These are phyloP conservation scores for Bryconaethiops microstoma DNA, from an alignment of 2,797 vertebrate genomes.

Conservation along the genomic window DNA sequence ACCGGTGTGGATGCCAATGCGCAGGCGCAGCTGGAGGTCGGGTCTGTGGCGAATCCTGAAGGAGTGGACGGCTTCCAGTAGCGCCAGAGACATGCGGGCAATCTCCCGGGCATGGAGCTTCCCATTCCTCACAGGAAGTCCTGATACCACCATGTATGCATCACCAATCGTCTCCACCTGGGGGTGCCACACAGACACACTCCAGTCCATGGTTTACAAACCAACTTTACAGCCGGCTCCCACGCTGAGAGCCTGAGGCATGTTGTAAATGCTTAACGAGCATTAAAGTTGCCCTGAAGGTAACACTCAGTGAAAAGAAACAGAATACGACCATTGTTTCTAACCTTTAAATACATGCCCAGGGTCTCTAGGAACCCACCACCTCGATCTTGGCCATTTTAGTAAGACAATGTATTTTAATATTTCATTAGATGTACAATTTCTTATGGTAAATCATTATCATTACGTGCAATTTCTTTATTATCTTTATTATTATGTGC, in stretches of 20 bases:
- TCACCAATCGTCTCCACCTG: slow-evolving; percentile 92
- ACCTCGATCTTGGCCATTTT: too few species aligned
- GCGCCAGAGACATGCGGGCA: slow-evolving; percentile 86
- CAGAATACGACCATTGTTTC: background rate
- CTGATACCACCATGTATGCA: slow-evolving; percentile 93
- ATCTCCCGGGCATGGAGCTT: slow-evolving; percentile 84
- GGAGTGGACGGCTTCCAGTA: slow-evolving; percentile 83
- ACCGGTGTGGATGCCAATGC: slow-evolving; percentile 91
- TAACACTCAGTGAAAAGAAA: background rate
- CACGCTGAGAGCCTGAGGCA: background rate
- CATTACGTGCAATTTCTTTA: too few species aligned
- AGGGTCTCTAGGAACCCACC: background rate
- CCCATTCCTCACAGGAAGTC: slow-evolving; percentile 85
- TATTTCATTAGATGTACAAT: too few species aligned
- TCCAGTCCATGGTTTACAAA: background rate
- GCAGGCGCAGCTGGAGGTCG: slow-evolving; percentile 81
- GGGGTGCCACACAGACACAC: background rate
- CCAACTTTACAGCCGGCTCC: background rate
- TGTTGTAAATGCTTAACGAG: background rate
- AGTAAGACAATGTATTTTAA: too few species aligned
- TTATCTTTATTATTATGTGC: too few species aligned
- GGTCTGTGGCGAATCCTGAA: slow-evolving; percentile 87
- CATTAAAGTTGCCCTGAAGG: background rate
- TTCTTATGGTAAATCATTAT: too few species aligned
- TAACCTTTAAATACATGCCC: background rate